Evolutionary conservation across 2,888 invertebrate species (phyloP).

Genomic region (Heterodera filipjevi): DNA sequence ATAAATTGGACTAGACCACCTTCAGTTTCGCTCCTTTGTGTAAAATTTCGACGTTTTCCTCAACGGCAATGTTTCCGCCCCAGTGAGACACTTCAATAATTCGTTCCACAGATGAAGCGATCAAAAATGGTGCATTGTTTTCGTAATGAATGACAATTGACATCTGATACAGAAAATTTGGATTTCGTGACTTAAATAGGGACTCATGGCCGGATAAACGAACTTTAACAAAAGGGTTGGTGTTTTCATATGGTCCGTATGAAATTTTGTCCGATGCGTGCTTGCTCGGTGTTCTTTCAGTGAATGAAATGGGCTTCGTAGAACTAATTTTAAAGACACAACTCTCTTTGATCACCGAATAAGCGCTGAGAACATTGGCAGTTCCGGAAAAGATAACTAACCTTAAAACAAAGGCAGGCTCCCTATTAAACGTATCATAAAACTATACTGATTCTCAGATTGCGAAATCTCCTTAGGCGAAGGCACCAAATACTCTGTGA

Average conservation of each 20-base stretch:
- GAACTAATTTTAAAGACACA: slow-evolving; percentile 80
- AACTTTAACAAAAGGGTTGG: slow-evolving; percentile 71
- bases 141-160: slow-evolving; percentile 85
- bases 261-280: slow-evolving; percentile 80
- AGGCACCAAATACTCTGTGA: slow-evolving; percentile 71
- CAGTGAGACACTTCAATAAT: slow-evolving; percentile 95
- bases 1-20: no score
- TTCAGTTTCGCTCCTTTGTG: slow-evolving; percentile 91
- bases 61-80: slow-evolving; percentile 92
- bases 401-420: no score
- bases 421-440: slow-evolving; percentile 38
- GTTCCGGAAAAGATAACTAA: slow-evolving; percentile 84
- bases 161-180: no score
- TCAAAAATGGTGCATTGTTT: slow-evolving; percentile 92
- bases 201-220: neutral
- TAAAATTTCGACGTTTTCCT: slow-evolving; percentile 86
- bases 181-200: no score
- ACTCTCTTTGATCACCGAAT: slow-evolving; percentile 79
- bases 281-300: slow-evolving; percentile 78
- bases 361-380: slow-evolving; percentile 82
- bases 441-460: slow-evolving; percentile 86
- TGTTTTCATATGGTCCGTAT: slow-evolving; percentile 86
- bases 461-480: slow-evolving; percentile 69
- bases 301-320: slow-evolving; percentile 80
- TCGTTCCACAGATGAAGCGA: slow-evolving; percentile 84